Evolutionary conservation across 2,888 invertebrate species (phyloP).

Genomic region (Eilema griseolum): DNA sequence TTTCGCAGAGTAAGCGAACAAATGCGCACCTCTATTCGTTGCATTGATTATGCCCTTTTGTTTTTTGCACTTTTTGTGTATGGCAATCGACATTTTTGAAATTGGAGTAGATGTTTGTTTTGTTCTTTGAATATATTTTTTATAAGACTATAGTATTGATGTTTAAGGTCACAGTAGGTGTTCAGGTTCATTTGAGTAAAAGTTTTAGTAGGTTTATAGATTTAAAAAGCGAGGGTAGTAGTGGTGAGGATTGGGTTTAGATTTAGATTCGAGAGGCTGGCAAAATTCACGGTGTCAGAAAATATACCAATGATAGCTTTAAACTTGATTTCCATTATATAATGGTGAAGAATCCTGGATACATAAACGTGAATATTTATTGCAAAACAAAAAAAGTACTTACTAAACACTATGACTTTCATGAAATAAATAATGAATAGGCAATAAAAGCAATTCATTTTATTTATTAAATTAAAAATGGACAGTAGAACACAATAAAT

Average conservation of each 20-base stretch:
- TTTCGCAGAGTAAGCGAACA: conserved; percentile 76
- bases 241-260: neutral
- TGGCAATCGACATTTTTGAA: conserved; percentile 66
- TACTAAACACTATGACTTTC: neutral
- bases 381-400: neutral
- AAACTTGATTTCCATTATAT: too few relatives aligned
- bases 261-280: too few relatives aligned
- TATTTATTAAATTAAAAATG: conserved; percentile 43
- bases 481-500: conserved; percentile 50
- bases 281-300: too few relatives aligned
- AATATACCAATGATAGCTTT: too few relatives aligned
- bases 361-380: neutral
- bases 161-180: conserved; percentile 21
- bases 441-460: conserved; percentile 34
- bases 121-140: conserved; percentile 34
- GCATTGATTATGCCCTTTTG: conserved; percentile 72
- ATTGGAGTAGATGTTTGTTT: conserved; percentile 66
- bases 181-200: conserved; percentile 4
- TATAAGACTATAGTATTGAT: conserved; percentile 24
- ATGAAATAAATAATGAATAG: conserved; percentile 16
- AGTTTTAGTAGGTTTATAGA: neutral
- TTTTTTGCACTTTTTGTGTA: conserved; percentile 70
- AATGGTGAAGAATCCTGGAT: too few relatives aligned
- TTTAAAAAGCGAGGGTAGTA: neutral
- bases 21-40: conserved; percentile 72